Evolutionary conservation across 1,140 invertebrate genomes (phyloP).

Genomic region (Laupala kohalensis): DNA sequence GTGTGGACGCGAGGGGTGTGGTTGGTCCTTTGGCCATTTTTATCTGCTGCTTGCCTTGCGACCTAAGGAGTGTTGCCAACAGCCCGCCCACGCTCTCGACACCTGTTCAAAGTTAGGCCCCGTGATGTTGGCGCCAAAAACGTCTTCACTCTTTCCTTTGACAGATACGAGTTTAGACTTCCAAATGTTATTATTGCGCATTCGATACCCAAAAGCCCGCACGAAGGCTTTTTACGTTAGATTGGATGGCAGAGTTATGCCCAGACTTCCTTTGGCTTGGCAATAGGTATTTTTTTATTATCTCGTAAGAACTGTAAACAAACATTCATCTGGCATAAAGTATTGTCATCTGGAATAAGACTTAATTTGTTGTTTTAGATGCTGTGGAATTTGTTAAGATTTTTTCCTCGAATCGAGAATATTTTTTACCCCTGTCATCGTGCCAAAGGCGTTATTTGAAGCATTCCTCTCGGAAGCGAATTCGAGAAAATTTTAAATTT

Average conservation of each 20-base stretch:
- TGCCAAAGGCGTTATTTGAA: not conserved
- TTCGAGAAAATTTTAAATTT: not conserved
- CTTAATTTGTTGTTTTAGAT: too few relatives aligned
- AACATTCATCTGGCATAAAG: too few relatives aligned
- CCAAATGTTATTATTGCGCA: too few relatives aligned
- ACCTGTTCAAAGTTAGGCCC: not conserved
- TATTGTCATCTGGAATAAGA: too few relatives aligned
- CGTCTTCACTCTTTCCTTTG: not conserved
- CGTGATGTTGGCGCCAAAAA: not conserved
- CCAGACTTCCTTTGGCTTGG: too few relatives aligned
- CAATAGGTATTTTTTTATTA: too few relatives aligned
- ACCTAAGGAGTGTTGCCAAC: not conserved
- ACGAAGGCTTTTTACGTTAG: too few relatives aligned
- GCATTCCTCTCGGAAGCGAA: not conserved
- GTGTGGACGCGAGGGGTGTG: not conserved
- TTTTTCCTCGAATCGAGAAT: too few relatives aligned
- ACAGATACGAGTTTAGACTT: not conserved
- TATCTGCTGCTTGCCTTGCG: not conserved
- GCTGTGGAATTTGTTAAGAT: too few relatives aligned
- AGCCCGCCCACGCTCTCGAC: not conserved
- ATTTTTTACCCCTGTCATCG: not conserved
- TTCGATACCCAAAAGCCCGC: too few relatives aligned
- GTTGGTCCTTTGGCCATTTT: not conserved
- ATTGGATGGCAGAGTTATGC: too few relatives aligned
- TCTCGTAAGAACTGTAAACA: too few relatives aligned